phyloP scores from a whole-genome alignment of 2,888 invertebrate genomes.

The Drosophila lacicola region DNA sequence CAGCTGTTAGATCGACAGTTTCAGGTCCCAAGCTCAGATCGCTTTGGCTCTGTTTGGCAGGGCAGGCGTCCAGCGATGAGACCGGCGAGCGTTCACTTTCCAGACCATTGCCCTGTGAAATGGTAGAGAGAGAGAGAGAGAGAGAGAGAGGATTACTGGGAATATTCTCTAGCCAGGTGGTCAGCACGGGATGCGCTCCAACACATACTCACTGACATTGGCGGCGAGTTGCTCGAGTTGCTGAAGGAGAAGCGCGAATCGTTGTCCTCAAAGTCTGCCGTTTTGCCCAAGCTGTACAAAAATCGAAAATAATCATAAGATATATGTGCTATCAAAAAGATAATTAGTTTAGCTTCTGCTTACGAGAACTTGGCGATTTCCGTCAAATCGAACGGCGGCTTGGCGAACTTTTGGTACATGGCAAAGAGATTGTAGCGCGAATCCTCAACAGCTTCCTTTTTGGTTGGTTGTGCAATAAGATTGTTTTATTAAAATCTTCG shows the following conservation, averaged over 20 bases:
- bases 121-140: slow-evolving; percentile 5
- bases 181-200: slow-evolving; percentile 45
- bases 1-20: slow-evolving; percentile 60
- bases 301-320: neutral
- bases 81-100: slow-evolving; percentile 74
- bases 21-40: slow-evolving; percentile 39
- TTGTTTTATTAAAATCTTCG: slow-evolving; percentile 46
- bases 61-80: slow-evolving; percentile 36
- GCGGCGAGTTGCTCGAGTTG: slow-evolving; percentile 91
- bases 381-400: slow-evolving; percentile 83
- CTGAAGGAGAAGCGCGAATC: slow-evolving; percentile 93
- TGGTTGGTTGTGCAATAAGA: slow-evolving; percentile 35
- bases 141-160: slow-evolving; percentile 13
- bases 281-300: slow-evolving; percentile 68
- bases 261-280: slow-evolving; percentile 84
- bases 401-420: slow-evolving; percentile 85
- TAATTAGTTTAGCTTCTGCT: slow-evolving; percentile 48
- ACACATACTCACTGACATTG: slow-evolving; percentile 86
- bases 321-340: neutral
- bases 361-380: slow-evolving; percentile 85
- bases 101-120: slow-evolving; percentile 70
- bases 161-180: slow-evolving; percentile 1
- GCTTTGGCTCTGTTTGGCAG: slow-evolving; percentile 22
- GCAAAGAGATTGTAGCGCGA: slow-evolving; percentile 84
- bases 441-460: slow-evolving; percentile 84